Evolutionary conservation across 2,888 invertebrate species (phyloP), one percentile per base, ranked within the genome.

Genomic region (Lithophane leautieri): DNA sequence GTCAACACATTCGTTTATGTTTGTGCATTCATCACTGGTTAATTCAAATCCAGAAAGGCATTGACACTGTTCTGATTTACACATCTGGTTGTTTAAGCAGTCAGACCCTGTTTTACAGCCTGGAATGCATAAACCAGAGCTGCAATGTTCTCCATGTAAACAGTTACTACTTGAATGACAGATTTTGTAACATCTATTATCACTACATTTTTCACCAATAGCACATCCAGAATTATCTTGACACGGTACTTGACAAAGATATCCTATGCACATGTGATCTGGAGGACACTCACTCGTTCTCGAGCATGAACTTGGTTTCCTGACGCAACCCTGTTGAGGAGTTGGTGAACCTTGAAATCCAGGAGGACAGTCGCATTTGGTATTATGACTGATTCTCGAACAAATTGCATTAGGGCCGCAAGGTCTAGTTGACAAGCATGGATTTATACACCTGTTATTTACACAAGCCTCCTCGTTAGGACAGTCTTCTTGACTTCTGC

Each of bases 131-230:
- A 97, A 97, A 71, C 99, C 98, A 80, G 97, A 97, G 83, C 97
- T 97, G 88, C 99, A 99, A 77, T 99, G 97, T 95, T 99, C 99
- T 68, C 99, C 99, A 4, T 98, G 98, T 88, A 99, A 96, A 89
- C 99, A 99, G 91, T 99, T 99, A 90, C 98, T 98, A 91, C 98
- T 98, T 16, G 98, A 98, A 91, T 98, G 98, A 92, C 99, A 99
- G 54, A 99, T 97, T 96, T 98, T 99, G 34, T 98, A 97, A 89
- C 99, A 99, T 83, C 98, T 97, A 84, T 97, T 98, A 87, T 98
- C 97, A 78, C 97, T 97, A 90, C 99, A 99, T 79, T 98, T 97
- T 94, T 99, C 99, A 22, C 99, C 99, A 61, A 98, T 97, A 0
- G 98, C 99, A 91, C 99, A 99, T 40, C 97, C 97, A 1, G 97